phyloP scores from a whole-genome alignment of 2,888 invertebrate species.

The Protodeltote pygarga region DNA sequence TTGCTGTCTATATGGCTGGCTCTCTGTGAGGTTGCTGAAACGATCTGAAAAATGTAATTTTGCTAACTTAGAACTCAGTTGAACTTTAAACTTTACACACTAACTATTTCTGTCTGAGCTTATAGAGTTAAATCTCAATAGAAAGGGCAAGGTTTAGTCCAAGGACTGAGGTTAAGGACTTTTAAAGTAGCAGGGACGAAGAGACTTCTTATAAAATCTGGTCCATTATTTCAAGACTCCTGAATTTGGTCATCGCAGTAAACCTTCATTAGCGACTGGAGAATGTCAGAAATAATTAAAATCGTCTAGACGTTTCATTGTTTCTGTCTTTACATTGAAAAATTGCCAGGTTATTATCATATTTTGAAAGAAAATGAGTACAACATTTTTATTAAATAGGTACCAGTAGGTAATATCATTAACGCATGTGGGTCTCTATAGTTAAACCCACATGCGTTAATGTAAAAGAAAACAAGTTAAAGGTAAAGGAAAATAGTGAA shows the following conservation, averaged over 20 bases:
- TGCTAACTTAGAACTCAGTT: conserved; percentile 5
- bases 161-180: conserved; percentile 14
- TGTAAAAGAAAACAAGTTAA: no score
- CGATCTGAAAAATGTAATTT: conserved; percentile 28
- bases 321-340: conserved; percentile 15
- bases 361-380: no score
- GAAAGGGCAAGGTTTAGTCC: conserved; percentile 13
- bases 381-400: no score
- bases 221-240: conserved; percentile 23
- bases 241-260: conserved; percentile 19
- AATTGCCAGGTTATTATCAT: conserved; percentile 11
- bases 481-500: no score
- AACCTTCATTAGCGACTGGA: conserved; percentile 22
- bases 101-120: conserved; percentile 17
- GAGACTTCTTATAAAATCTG: conserved; percentile 18
- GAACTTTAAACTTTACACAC: conserved; percentile 10
- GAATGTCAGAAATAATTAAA: conserved; percentile 20
- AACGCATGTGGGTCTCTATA: no score
- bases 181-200: conserved; percentile 13
- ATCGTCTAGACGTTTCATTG: conserved; percentile 30
- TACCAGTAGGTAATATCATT: no score
- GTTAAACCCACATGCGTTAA: no score
- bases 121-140: conserved; percentile 10
- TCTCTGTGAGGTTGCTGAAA: conserved; percentile 16
- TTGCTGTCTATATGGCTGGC: conserved; percentile 12